phyloP scores from a whole-genome alignment of 1,140 invertebrate genomes.

The Plectrocnemia conspersa region DNA sequence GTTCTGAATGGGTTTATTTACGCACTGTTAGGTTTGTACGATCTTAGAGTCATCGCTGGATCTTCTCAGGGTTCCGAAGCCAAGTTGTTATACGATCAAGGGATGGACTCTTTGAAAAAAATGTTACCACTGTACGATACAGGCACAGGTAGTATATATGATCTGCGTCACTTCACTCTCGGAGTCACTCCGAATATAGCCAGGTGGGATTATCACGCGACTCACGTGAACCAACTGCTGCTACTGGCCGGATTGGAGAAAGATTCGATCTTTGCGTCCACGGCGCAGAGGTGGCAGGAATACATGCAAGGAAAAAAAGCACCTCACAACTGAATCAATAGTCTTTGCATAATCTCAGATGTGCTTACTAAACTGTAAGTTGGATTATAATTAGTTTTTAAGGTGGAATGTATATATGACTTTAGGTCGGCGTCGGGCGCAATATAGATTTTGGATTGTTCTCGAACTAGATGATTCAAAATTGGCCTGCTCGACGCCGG shows the following conservation, averaged over 20 bases:
- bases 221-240: conserved; percentile 94
- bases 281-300: conserved; percentile 88
- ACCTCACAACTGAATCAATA: conserved; percentile 70
- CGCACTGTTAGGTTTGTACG: conserved; percentile 92
- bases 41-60: conserved; percentile 68
- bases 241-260: conserved; percentile 83
- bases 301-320: conserved; percentile 95
- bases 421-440: too few relatives aligned
- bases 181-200: conserved; percentile 87
- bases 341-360: too few relatives aligned
- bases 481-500: too few relatives aligned
- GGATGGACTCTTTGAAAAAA: conserved; percentile 82
- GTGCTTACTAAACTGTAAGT: neutral
- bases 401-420: neutral
- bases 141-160: conserved; percentile 94
- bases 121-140: conserved; percentile 92
- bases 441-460: too few relatives aligned
- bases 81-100: conserved; percentile 73
- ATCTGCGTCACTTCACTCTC: conserved; percentile 87
- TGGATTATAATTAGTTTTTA: neutral
- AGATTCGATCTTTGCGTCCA: conserved; percentile 75
- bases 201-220: conserved; percentile 97
- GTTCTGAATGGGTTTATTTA: conserved; percentile 99
- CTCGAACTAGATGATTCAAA: too few relatives aligned
- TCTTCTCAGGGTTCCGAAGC: conserved; percentile 61